Evolutionary conservation across 2,888 invertebrate species (phyloP).

Genomic region (Brenthis hecate): DNA sequence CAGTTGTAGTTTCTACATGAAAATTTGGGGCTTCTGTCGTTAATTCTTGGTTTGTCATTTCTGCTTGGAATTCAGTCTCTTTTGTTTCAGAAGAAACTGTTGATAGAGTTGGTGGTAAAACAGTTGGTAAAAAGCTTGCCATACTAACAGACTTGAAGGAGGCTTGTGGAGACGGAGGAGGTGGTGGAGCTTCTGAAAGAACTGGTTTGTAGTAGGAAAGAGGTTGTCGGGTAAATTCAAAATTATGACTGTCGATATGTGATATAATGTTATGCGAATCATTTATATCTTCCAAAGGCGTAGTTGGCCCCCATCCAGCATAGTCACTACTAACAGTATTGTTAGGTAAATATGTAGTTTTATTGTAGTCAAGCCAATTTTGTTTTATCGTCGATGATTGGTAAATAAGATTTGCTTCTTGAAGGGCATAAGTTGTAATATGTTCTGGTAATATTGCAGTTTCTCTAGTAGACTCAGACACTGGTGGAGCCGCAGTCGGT

Average conservation of each 20-base stretch:
- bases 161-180: slow-evolving; percentile 48
- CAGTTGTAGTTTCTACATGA: slow-evolving; percentile 57
- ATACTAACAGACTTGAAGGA: slow-evolving; percentile 50
- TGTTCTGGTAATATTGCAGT: slow-evolving; percentile 50
- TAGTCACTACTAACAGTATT: slow-evolving; percentile 72
- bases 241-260: slow-evolving; percentile 52
- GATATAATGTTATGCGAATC: slow-evolving; percentile 70
- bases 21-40: slow-evolving; percentile 51
- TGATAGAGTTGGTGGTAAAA: slow-evolving; percentile 52
- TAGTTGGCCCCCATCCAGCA: slow-evolving; percentile 78
- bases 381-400: slow-evolving; percentile 82
- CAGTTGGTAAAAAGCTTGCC: slow-evolving; percentile 65
- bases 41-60: slow-evolving; percentile 49
- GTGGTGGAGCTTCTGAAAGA: slow-evolving; percentile 65
- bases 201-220: slow-evolving; percentile 69
- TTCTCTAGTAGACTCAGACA: slow-evolving; percentile 51
- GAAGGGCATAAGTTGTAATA: slow-evolving; percentile 77
- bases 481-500: slow-evolving; percentile 48
- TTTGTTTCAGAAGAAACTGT: slow-evolving; percentile 43
- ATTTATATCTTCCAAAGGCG: slow-evolving; percentile 65
- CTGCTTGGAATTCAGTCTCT: slow-evolving; percentile 51
- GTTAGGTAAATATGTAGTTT: slow-evolving; percentile 55
- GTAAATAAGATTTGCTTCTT: slow-evolving; percentile 85
- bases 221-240: slow-evolving; percentile 49
- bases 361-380: slow-evolving; percentile 68